Base-by-base conservation (phyloP, 2,888 invertebrate genomes). In the Caprella mutica region DNA sequence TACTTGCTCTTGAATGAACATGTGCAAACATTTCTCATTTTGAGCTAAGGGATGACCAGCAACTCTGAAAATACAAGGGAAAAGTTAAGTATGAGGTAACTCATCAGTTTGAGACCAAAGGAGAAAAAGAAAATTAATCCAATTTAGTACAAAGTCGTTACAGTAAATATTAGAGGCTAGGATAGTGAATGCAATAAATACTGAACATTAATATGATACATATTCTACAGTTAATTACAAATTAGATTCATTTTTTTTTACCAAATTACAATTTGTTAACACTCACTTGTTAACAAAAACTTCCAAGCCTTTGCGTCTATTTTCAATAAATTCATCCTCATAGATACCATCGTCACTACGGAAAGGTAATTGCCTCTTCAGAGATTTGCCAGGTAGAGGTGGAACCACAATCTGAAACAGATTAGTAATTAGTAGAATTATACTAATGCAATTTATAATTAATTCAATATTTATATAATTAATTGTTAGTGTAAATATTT, bases 241-340 rank as follows among this genome's bases (percentile, higher is more conserved):
- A 6, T 29, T 27, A 17, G 29, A 23, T 24, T 19, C 21, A 35
- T 5, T 35, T 23, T 26, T 38, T n/a, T 6, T 39, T 1, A 26
- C 8, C 8, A 52, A 26, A 35, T n/a, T n/a, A n/a, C n/a, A n/a
- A n/a, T n/a, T n/a, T n/a, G n/a, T n/a, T n/a, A n/a, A n/a, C 14
- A 72, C 81, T 75, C 76, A 87, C 86, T 98, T 99, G 77, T 99
- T 99, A 69, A 99, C 87, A 77, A 99, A 99, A 71, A 85, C 82
- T 80, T 99, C 98, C 70, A 99, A 79, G 44, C 78, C 94, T 81
- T 96, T 96, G 75, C 96, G 84, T 70, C 98, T 82, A 69, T 97
- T 96, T 74, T 99, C 98, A 71, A 99, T 97, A 73, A 99, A 99
- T 71, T 92, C 94, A 71, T 98, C 97, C 74, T 99, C 98, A 75